Evolutionary conservation across 1,140 invertebrate species (phyloP), one percentile per base, ranked within the genome.

Genomic region (Hylaeus volcanicus): DNA sequence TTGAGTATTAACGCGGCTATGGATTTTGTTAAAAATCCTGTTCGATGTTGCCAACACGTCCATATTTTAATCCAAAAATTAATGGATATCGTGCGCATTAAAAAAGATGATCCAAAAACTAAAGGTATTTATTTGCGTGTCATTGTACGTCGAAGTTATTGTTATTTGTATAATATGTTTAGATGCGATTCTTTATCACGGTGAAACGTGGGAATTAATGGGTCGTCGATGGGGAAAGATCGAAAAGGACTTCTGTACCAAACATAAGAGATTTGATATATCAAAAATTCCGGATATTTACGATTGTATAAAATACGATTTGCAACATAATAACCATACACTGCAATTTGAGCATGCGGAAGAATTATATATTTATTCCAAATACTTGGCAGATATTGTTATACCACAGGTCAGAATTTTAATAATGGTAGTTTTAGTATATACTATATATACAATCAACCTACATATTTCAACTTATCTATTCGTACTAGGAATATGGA

Each of bases 281-380:
- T 99, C 98, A 0, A 99, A 99, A 94, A 98, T 99, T 82, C 99
- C 99, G 0, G 99, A 99, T 92, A 99, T 99, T 84, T 99, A 99
- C 90, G 99, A 99, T 94, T 99, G 99, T 91, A 99, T 99, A 85
- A 99, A 99, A 90, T 99, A 99, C 91, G 99, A 99, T 94, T 92
- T 99, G 78, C 99, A 99, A 89, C 99, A 99, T 90, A 99, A 99
- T 93, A 97, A 98, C 89, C 96, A 98, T 90, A 98, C 97, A 1
- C 91, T 99, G 86, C 97, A 99, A 91, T 99, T 99, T 92, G 96
- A 98, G 87, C 95, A 98, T 90, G 96, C 98, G 1, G 98, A 99
- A 91, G 98, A 99, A 92, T 94, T 99, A 37, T 99, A 99, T 90
- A 97, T 97, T 55, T 97, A 98, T 92, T 97, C 98, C 0, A 99